phyloP scores from a whole-genome alignment of 2,113 vertebrate species.

The Rhinolophus ferrumequinum region DNA sequence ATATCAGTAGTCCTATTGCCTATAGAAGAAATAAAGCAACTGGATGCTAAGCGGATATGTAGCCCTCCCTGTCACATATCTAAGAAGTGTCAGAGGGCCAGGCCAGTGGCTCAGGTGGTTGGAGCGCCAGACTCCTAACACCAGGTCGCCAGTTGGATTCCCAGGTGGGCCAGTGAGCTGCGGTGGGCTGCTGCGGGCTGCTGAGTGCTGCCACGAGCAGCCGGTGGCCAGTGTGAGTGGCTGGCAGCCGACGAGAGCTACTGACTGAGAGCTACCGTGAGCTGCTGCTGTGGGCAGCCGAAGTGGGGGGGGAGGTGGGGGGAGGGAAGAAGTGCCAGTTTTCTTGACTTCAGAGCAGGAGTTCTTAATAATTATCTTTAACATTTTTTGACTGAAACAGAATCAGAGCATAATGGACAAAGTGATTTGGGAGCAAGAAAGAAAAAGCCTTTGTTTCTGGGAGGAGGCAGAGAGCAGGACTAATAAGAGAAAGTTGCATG shows the following conservation, averaged over 20 bases:
- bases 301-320: too few species aligned
- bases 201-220: too few species aligned
- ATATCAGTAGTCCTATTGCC: neutral
- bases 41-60: neutral
- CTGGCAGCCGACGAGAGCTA: too few species aligned
- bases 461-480: neutral
- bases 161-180: too few species aligned
- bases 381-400: neutral
- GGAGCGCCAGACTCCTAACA: too few species aligned
- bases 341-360: neutral
- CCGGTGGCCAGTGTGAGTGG: too few species aligned
- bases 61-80: neutral
- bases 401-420: neutral
- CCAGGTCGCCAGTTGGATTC: too few species aligned
- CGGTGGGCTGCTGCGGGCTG: too few species aligned
- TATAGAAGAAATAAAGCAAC: neutral
- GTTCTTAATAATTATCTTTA: neutral
- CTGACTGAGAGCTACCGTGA: too few species aligned
- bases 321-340: neutral
- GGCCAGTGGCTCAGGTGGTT: too few species aligned
- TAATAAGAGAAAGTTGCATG: neutral
- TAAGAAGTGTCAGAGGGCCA: neutral
- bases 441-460: conserved; percentile 32
- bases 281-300: too few species aligned
- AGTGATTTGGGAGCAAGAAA: neutral